phyloP scores from a whole-genome alignment of 1,140 invertebrate genomes.

The Polypedilum pembai region DNA sequence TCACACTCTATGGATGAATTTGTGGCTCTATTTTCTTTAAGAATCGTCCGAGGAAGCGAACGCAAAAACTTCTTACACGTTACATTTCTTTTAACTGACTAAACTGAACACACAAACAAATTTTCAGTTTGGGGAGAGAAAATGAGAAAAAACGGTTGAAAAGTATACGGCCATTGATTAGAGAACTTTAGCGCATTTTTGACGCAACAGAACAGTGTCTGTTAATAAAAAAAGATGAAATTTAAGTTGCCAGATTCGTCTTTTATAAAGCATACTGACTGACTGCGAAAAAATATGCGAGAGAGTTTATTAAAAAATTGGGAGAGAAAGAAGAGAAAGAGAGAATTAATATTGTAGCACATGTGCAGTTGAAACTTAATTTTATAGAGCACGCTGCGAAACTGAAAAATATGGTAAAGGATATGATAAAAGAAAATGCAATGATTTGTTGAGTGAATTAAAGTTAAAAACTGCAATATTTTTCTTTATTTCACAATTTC shows the following conservation, averaged over 20 bases:
- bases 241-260: too few species aligned
- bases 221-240: too few species aligned
- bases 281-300: background rate
- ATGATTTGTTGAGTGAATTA: background rate
- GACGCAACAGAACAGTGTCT: too few species aligned
- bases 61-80: background rate
- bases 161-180: too few species aligned
- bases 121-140: background rate
- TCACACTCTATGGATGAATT: background rate
- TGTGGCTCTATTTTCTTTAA: background rate
- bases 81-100: slow-evolving; percentile 18
- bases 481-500: slow-evolving; percentile 18
- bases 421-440: background rate
- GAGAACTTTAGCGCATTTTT: too few species aligned
- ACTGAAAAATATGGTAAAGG: background rate
- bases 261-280: too few species aligned
- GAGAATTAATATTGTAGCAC: background rate
- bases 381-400: background rate
- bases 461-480: slow-evolving; percentile 14
- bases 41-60: background rate
- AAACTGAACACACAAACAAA: background rate
- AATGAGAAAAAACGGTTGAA: too few species aligned
- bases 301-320: background rate
- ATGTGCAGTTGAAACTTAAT: background rate
- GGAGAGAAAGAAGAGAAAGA: background rate